Percentiles rank a stretch among this genome's conserved stretches.
Conservation (phyloP, 2,888 invertebrate genomes). For the Mycogona germanica region DNA sequence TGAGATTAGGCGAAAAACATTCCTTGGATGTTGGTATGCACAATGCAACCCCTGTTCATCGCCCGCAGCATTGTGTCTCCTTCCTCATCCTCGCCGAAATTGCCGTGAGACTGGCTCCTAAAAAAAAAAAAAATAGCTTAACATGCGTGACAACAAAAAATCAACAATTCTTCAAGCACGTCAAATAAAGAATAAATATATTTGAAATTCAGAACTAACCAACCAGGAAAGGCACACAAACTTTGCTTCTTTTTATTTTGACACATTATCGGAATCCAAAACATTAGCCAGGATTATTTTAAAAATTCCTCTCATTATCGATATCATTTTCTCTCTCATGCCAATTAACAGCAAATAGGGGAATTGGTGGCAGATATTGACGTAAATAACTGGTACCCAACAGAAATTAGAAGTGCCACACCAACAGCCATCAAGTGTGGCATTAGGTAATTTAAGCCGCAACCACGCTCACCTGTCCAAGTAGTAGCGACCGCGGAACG, state of each 20-base stretch:
- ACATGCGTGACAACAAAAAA: not conserved
- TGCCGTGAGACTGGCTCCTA: not conserved
- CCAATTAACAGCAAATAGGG: too few relatives aligned
- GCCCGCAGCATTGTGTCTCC: not conserved
- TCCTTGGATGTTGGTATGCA: not conserved
- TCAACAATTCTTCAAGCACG: not conserved
- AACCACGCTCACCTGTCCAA: slow-evolving; percentile 19
- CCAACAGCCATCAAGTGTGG: not conserved
- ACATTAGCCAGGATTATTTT: too few relatives aligned
- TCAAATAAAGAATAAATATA: not conserved
- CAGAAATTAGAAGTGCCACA: not conserved
- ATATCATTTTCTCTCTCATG: too few relatives aligned
- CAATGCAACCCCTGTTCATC: slow-evolving; percentile 5
- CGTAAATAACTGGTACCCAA: not conserved
- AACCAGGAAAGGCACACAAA: not conserved
- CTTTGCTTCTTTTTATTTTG: not conserved
- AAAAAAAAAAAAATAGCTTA: not conserved
- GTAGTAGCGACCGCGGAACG: slow-evolving; percentile 25
- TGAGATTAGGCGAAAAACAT: slow-evolving; percentile 14
- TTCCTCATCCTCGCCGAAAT: not conserved
- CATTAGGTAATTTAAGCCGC: not conserved
- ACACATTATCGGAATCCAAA: too few relatives aligned
- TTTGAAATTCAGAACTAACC: not conserved
- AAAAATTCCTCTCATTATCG: not conserved
- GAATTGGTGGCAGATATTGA: too few relatives aligned